A percentile compares a stretch with the other conserved stretches of the same genome.
These are phyloP conservation scores for Gymnodraco acuticeps DNA, from an alignment of 2,797 vertebrate genomes.

Conservation along the genomic window DNA sequence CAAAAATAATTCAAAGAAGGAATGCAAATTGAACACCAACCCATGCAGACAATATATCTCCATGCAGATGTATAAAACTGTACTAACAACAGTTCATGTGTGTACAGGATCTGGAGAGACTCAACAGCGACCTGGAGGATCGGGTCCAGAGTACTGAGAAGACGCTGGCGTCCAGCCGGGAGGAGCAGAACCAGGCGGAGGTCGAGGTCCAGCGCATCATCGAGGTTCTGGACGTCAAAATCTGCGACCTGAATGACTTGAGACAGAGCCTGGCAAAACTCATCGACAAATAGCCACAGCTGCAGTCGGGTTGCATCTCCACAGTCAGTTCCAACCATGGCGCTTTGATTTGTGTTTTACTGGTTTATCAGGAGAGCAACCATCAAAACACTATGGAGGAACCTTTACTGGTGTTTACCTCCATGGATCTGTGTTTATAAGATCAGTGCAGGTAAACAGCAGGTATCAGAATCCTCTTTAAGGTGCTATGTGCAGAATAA, in stretches of 20 bases:
- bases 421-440: constrained; percentile 26
- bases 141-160: constrained; percentile 87
- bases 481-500: constrained; percentile 47
- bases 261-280: constrained; percentile 91
- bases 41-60: not conserved
- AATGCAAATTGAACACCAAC: not conserved
- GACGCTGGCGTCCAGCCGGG: constrained; percentile 83
- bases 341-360: constrained; percentile 41
- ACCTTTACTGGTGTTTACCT: constrained; percentile 24
- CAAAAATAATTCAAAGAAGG: not conserved
- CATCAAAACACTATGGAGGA: constrained; percentile 43
- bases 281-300: constrained; percentile 82
- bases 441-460: constrained; percentile 34
- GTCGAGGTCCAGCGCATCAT: constrained; percentile 87
- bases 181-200: constrained; percentile 84
- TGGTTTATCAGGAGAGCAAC: constrained; percentile 20
- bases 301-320: constrained; percentile 64
- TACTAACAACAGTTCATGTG: not conserved
- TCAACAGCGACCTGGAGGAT: constrained; percentile 88
- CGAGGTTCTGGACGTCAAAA: constrained; percentile 91
- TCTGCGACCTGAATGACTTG: constrained; percentile 92
- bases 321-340: constrained; percentile 40
- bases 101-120: constrained; percentile 87
- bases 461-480: constrained; percentile 22
- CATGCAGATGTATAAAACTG: not conserved